Evolutionary conservation across 2,888 invertebrate genomes (phyloP), one percentile per base, ranked within the genome.

Genomic region (Xanthia icteritia): DNA sequence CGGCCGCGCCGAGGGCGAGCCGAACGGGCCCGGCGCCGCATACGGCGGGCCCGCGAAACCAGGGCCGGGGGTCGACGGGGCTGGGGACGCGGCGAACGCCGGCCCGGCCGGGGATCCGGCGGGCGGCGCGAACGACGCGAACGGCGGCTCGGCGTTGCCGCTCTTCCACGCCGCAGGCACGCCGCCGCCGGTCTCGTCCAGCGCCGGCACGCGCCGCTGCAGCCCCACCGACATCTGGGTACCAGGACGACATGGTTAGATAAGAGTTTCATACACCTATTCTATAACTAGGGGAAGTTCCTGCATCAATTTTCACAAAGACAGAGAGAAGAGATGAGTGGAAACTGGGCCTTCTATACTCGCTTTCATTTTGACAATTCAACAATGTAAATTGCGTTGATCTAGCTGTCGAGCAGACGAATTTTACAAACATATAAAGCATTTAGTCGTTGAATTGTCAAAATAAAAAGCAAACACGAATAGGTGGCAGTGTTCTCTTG

Each of bases 101-200:
- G 95, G 95, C 97, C 92, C 98, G 97, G 92, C 98, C 97, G 90
- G 98, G 97, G 91, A 98, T 97, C 92, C 98, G 97, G 94, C 98
- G 97, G 92, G 98, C 98, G 90, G 98, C 98, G 96, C 98, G 98
- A 96, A 96, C 84, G 90, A 98, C 98, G 91, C 98, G 98, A 88
- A 98, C 97, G 91, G 98, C 97, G 91, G 94, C 89, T 96, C 96
- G 74, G 91, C 91, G 93, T 92, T 92, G 90, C 95, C 95, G 88
- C 97, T 98, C 97, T 98, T 98, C 98, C 98, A 98, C 95, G 97
- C 98, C 86, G 95, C 93, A 80, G 95, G 94, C 84, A 94, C 98
- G 81, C 94, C 95, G 89, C 94, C 94, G 90, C 94, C 94, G 86
- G 92, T 92, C 91, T 96, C 97, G 93, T 97, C 97, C 93, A 96